Evolutionary conservation across 2,888 invertebrate genomes (phyloP).

Genomic region (Eilema griseolum): DNA sequence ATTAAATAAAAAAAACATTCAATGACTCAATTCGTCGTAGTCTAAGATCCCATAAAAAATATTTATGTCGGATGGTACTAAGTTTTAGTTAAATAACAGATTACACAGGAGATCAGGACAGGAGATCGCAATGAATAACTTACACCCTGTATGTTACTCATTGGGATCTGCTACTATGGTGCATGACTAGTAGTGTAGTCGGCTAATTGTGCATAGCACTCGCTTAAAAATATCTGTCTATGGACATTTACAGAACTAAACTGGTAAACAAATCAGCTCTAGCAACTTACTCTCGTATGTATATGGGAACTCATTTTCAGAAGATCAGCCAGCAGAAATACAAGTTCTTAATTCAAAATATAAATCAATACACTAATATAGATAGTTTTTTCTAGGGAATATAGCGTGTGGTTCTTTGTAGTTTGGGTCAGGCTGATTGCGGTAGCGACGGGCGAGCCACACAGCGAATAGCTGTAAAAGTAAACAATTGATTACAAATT

Average conservation of each 20-base stretch:
- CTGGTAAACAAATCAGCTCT: neutral
- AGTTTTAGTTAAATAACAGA: no score
- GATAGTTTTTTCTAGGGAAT: conserved; percentile 88
- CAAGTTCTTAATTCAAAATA: conserved; percentile 30
- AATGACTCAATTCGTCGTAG: neutral
- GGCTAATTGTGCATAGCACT: neutral
- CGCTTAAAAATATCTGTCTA: neutral
- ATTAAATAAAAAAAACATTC: neutral
- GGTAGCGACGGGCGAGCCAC: conserved; percentile 92
- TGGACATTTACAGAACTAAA: neutral
- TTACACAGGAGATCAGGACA: no score
- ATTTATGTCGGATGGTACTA: no score
- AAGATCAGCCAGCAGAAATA: conserved; percentile 46
- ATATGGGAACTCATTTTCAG: conserved; percentile 22
- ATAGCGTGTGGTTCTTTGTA: conserved; percentile 91
- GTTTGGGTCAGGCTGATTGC: conserved; percentile 92
- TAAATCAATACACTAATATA: conserved; percentile 66
- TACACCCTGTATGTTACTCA: no score
- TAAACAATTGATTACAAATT: conserved; percentile 19
- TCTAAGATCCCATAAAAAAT: no score
- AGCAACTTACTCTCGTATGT: conserved; percentile 15
- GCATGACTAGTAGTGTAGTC: neutral
- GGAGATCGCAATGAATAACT: no score
- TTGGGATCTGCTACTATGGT: neutral
- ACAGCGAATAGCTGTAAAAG: conserved; percentile 92